A percentile compares a stretch with the other conserved stretches of the same genome.
phyloP scores from a whole-genome alignment of 2,888 invertebrate genomes.

The Ommatoiulus sabulosus region DNA sequence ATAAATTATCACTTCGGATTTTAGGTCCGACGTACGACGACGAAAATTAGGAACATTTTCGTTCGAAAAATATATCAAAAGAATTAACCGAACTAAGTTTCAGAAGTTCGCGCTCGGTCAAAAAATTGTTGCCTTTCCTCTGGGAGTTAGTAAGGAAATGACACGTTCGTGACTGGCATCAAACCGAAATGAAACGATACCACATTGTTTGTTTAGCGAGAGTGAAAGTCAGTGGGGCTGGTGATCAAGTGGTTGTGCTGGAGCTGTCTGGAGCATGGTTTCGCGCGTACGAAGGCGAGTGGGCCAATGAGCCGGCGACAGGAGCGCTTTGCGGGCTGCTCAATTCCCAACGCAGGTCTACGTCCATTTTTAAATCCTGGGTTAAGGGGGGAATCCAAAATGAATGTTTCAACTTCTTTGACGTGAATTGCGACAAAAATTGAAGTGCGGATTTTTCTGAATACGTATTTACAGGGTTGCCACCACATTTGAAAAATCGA shows the following conservation, averaged over 20 bases:
- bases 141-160: too few species aligned
- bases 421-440: too few species aligned
- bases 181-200: neutral
- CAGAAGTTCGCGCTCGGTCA: too few species aligned
- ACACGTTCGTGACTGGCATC: neutral
- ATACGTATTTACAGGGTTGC: too few species aligned
- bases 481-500: too few species aligned
- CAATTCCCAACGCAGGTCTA: neutral
- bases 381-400: neutral
- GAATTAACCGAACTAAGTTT: neutral
- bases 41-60: neutral
- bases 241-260: neutral
- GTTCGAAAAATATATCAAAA: neutral
- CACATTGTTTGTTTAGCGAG: neutral
- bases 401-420: too few species aligned
- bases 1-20: neutral
- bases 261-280: neutral
- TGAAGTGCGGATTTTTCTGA: too few species aligned
- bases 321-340: neutral
- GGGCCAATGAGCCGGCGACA: conserved; percentile 28
- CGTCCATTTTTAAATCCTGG: conserved; percentile 30
- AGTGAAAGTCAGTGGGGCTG: neutral
- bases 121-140: neutral
- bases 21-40: neutral
- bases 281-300: neutral